These are phyloP conservation scores for Eremophila alpestris DNA, from an alignment of 2,797 vertebrate species.

Conservation along the genomic window DNA sequence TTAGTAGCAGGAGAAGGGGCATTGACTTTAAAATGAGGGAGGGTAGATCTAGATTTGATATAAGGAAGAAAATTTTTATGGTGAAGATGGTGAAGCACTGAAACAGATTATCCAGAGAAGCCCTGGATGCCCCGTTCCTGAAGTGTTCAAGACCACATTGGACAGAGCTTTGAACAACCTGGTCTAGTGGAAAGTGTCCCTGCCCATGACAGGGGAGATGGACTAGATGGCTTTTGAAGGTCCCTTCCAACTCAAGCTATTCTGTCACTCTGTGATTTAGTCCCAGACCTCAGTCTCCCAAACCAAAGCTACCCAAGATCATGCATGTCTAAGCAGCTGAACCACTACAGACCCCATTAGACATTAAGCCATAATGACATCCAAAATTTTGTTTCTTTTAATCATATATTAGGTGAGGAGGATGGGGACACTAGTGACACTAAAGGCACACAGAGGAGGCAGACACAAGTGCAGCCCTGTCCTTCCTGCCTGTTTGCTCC, in stretches of 20 bases:
- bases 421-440: not conserved
- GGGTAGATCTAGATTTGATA: not conserved
- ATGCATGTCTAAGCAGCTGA: not conserved
- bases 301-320: not conserved
- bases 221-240: not conserved
- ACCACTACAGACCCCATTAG: not conserved
- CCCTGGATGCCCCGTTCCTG: not conserved
- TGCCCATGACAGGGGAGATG: fast-evolving
- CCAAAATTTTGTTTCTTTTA: not conserved
- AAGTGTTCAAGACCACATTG: not conserved
- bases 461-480: not conserved
- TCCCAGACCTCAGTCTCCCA: not conserved
- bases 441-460: not conserved
- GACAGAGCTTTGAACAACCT: not conserved
- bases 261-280: not conserved
- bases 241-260: not conserved
- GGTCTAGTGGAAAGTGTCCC: not conserved
- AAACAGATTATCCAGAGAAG: not conserved
- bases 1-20: not conserved
- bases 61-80: not conserved
- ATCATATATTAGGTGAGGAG: not conserved
- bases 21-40: not conserved
- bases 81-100: not conserved
- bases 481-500: not conserved
- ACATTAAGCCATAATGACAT: not conserved